phyloP scores from a whole-genome alignment of 2,888 invertebrate genomes.

The Ophraella communa region DNA sequence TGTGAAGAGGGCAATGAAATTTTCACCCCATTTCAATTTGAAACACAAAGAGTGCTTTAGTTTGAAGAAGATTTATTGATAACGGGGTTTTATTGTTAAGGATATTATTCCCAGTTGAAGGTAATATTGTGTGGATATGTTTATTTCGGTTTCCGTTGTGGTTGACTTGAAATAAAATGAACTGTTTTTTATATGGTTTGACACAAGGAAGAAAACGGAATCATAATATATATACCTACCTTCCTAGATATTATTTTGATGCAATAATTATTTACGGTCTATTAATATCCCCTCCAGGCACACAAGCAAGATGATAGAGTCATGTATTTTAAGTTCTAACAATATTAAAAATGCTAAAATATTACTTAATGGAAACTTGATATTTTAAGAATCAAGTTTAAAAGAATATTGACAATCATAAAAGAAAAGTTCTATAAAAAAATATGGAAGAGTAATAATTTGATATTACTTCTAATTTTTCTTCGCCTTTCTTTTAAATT shows the following conservation, averaged over 20 bases:
- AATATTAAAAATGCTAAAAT: too few species aligned
- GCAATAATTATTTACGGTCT: not conserved
- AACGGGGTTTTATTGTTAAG: slow-evolving; percentile 26
- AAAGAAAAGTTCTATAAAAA: too few species aligned
- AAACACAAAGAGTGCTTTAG: slow-evolving; percentile 44
- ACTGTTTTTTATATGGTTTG: not conserved
- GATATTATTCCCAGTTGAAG: slow-evolving; percentile 17
- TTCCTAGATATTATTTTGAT: not conserved
- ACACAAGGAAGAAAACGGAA: not conserved
- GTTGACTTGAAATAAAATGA: not conserved
- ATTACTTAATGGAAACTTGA: too few species aligned
- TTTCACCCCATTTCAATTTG: slow-evolving; percentile 58
- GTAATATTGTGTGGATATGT: slow-evolving; percentile 10
- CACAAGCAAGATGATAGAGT: not conserved
- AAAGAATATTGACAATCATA: too few species aligned
- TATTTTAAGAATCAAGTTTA: too few species aligned
- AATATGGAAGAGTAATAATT: too few species aligned
- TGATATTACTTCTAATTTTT: too few species aligned
- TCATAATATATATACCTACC: too few species aligned
- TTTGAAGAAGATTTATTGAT: slow-evolving; percentile 36
- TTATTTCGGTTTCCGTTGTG: slow-evolving; percentile 1
- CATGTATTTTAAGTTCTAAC: too few species aligned
- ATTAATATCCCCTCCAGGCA: not conserved
- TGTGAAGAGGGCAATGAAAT: slow-evolving; percentile 54
- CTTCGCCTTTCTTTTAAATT: too few species aligned